Base-by-base conservation (phyloP, 1,140 invertebrate genomes). In the Dendrolimus punctatus region DNA sequence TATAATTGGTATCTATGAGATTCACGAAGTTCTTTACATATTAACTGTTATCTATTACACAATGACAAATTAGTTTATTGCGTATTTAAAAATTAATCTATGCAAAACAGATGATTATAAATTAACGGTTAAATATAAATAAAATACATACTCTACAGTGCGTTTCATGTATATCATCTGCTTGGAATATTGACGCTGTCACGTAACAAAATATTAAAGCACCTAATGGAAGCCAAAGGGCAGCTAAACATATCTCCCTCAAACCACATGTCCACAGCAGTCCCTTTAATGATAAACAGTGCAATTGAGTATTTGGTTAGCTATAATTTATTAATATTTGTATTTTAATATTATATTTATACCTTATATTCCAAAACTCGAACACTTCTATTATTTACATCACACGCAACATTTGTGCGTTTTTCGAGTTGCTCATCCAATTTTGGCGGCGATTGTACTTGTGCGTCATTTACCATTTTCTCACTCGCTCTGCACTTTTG, bases 161-260 rank as follows among this genome's bases (percentile, higher is more conserved):
- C 57, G 95, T 96, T 90, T 96, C 95, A 76, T 96, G 95, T 72
- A 97, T 95, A 80, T 96, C 94, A 89, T 96, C 94, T 87, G 93
- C 92, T 82, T 96, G 94, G 84, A 95, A 97, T 76, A 96, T 92
- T 75, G 95, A 94, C 55, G 94, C 95, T 61, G 94, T 94, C 62
- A 95, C 84, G 76, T 97, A 95, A 88, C 95, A 97, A 78, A 95
- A 90, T 62, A 96, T 87, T 68, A 97, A 89, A 67, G 94, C 93
- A 72, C 92, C 85, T 55, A 96, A 87, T 41, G 95, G 95, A 82
- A 96, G 90, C 58, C 92, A 92, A 38, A 96, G 93, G 46, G 95
- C 95, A 54, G 93, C 88, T 48, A 95, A 82, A 75, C 95, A 96
- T 60, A 96, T 90, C 75, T 92, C 90, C 77, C 91, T 89, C 60